Conservation (phyloP, 2,797 vertebrate genomes). For the Allenopithecus nigroviridis region DNA sequence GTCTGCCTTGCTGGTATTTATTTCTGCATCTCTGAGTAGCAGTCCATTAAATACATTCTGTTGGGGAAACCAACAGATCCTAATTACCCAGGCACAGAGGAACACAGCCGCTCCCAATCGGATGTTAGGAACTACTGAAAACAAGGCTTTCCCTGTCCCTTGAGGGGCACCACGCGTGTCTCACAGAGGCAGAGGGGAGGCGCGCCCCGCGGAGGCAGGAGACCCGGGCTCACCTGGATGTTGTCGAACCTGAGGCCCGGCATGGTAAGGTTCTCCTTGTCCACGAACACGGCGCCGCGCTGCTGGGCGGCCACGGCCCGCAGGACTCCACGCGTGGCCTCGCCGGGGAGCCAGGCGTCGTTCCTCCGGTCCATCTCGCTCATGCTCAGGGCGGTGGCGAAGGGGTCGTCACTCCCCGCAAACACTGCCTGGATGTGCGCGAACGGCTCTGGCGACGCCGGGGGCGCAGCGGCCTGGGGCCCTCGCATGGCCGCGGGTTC, state of each 20-base stretch:
- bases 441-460: slow-evolving; percentile 85
- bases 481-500: neutral
- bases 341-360: slow-evolving; percentile 95
- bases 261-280: slow-evolving; percentile 94
- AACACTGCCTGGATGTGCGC: slow-evolving; percentile 95
- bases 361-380: slow-evolving; percentile 95
- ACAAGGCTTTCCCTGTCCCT: neutral
- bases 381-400: slow-evolving; percentile 95
- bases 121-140: neutral
- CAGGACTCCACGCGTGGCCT: slow-evolving; percentile 90
- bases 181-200: neutral
- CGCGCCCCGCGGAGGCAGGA: accelerated
- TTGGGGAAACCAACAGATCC: neutral
- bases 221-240: slow-evolving; percentile 89
- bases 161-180: neutral
- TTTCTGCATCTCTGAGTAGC: neutral
- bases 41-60: neutral
- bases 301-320: slow-evolving; percentile 92
- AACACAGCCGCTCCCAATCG: no score
- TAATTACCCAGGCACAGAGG: neutral
- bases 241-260: slow-evolving; percentile 99
- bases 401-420: slow-evolving; percentile 93
- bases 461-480: neutral
- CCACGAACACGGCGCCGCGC: slow-evolving; percentile 88
- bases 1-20: neutral